Conservation (phyloP, 2,888 invertebrate genomes). For the Ptilodon capucinus region DNA sequence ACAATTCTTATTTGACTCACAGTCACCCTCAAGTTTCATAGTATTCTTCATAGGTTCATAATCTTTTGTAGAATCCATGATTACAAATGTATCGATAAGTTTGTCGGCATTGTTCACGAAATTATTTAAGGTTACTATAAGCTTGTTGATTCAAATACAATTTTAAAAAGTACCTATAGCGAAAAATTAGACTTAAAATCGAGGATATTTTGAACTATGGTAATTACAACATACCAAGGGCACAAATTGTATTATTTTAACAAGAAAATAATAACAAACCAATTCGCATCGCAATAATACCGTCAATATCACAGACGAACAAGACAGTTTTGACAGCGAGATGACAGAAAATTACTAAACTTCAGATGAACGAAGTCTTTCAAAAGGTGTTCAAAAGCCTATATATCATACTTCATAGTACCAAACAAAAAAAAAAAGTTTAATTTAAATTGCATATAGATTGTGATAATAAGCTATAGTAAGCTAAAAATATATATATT, state of each 20-base stretch:
- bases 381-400: too few relatives aligned
- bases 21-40: slow-evolving; percentile 50
- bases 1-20: slow-evolving; percentile 47
- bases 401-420: too few relatives aligned
- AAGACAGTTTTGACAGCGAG: slow-evolving; percentile 10
- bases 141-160: slow-evolving; percentile 28
- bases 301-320: slow-evolving; percentile 8
- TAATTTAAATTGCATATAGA: too few relatives aligned
- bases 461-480: too few relatives aligned
- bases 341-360: not conserved
- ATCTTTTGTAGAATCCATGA: slow-evolving; percentile 69
- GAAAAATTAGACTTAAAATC: slow-evolving; percentile 6
- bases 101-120: slow-evolving; percentile 68
- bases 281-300: slow-evolving; percentile 28
- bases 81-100: slow-evolving; percentile 51
- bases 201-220: slow-evolving; percentile 9
- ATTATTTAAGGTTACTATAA: slow-evolving; percentile 58
- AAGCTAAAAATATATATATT: too few relatives aligned
- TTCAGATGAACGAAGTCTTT: too few relatives aligned
- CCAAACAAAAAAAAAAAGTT: too few relatives aligned
- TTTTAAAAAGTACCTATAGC: slow-evolving; percentile 11
- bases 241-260: slow-evolving; percentile 24
- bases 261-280: slow-evolving; percentile 42
- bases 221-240: slow-evolving; percentile 7
- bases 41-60: slow-evolving; percentile 50